A percentile compares a stretch with the other conserved stretches of the same genome.
These are phyloP conservation scores for Brachionus sp. DNA, from an alignment of 1,140 invertebrate genomes.

Conservation along the genomic window DNA sequence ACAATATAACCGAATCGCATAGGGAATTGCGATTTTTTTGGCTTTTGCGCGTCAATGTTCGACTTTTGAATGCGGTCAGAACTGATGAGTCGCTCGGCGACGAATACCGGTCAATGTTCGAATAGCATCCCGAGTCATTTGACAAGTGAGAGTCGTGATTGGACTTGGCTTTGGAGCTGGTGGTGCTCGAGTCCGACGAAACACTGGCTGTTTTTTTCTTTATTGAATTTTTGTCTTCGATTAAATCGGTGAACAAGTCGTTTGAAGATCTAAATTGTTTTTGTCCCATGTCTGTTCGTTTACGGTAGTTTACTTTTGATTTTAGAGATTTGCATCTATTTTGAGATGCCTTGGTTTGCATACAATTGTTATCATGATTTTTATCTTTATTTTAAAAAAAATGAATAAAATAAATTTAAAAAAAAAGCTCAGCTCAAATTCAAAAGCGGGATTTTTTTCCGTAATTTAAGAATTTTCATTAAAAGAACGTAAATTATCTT, in stretches of 20 bases:
- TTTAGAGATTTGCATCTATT: not conserved
- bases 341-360: not conserved
- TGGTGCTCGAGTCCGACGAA: not conserved
- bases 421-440: not conserved
- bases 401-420: not conserved
- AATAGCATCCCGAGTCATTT: constrained; percentile 20
- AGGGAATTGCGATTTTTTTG: constrained; percentile 1
- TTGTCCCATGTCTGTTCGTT: not conserved
- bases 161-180: not conserved
- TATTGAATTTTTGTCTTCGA: not conserved
- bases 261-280: constrained; percentile 26
- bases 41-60: not conserved
- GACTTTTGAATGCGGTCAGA: not conserved
- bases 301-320: not conserved
- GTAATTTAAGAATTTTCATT: too few species aligned
- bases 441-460: not conserved
- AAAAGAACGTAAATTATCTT: too few species aligned
- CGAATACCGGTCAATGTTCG: not conserved
- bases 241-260: constrained; percentile 7
- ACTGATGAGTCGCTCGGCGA: constrained; percentile 1
- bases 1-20: constrained; percentile 7
- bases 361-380: not conserved
- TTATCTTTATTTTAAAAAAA: not conserved
- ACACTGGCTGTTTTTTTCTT: constrained; percentile 13
- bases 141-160: constrained; percentile 19